Base-by-base conservation (phyloP, 2,888 invertebrate genomes). In the Pseudococcus viburni region DNA sequence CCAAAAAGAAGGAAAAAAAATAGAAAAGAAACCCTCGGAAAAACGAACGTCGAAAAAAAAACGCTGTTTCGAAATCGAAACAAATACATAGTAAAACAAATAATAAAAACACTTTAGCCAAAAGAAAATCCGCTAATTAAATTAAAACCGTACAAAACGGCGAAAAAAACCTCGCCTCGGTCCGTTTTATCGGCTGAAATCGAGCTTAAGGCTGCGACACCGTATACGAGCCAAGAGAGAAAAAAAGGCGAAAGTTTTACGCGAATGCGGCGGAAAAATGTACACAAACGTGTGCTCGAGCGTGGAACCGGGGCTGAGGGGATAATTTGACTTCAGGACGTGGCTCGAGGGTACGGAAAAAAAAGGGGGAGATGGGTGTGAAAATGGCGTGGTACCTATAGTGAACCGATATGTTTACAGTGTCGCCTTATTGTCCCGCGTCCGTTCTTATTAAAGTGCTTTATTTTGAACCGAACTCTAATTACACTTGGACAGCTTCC, bases 401-500 rank as follows among this genome's bases (percentile, higher is more conserved):
- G 80, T n/a, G 80, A 80, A 80, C 42, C 80, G 80, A 80, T 80
- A 80, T 80, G 42, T 80, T 80, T 80, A 80, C 80, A 80, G 42
- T 80, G 80, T 80, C 80, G 80, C 42, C 80, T 39, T 80, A 80
- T 80, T 80, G 80, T 80, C 42, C n/a, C 80, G 68, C 68, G 80
- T 80, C 80, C 80, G 80, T 80, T 80, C 80, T 80, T 80, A 80
- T 80, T 80, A 80, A 80, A 80, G 80, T 80, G 80, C 80, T 80
- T 80, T 80, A 80, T 80, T 80, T 80, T 42, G 80, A 80, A 42
- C 80, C 80, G 80, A 80, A 42, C 80, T 80, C 19, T 80, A 80
- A 80, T 80, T 80, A 80, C 80, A 80, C 80, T 80, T 80, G 80
- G 80, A 80, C 80, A 80, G 80, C 80, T 80, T 80, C 80, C 80